Base-by-base conservation (phyloP, 2,888 invertebrate species). In the Rhyacophila evoluta region DNA sequence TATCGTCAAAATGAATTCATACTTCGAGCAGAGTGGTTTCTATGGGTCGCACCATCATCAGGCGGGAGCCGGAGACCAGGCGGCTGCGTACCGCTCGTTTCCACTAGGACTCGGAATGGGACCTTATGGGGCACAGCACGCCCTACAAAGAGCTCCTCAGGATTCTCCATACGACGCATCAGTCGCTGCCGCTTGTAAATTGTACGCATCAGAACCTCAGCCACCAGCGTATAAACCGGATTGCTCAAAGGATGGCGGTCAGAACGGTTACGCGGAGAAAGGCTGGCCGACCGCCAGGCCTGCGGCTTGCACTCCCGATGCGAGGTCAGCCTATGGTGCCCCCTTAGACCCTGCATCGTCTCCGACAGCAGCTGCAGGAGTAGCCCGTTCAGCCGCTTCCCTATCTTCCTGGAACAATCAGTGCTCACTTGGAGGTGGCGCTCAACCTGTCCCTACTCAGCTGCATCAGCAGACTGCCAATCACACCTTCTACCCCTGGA, bases 401-500 rank as follows among this genome's bases (percentile, higher is more conserved):
- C 74, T 82, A 72, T 81, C 82, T 10, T 95, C 95, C 83, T 96
- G 96, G 95, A 95, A 95, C 88, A 95, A 95, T 90, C 95, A 95
- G 88, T 96, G 96, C 91, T 93, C 94, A 84, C 91, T 96, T 86
- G 95, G 95, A 86, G 93, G 95, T 84, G 92, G 95, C 83, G 94
- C 95, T 83, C 92, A 94, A 86, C 93, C 94, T 88, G 92, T 94
- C 83, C 93, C 94, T 73, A 95, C 95, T 84, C 96, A 95, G 86
- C 94, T 96, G 84, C 96, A 96, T 89, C 97, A 97, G 89, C 95
- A 95, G 90, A 92, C 94, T 88, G 93, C 93, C 90, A 95, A 94
- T 89, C 97, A 97, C 92, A 97, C 97, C 86, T 97, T 97, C 91
- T 97, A 97, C 91, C 97, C 97, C 85, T 97, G 97, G 97, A 97